phyloP scores from a whole-genome alignment of 2,113 vertebrate species.

The Alosa alosa region DNA sequence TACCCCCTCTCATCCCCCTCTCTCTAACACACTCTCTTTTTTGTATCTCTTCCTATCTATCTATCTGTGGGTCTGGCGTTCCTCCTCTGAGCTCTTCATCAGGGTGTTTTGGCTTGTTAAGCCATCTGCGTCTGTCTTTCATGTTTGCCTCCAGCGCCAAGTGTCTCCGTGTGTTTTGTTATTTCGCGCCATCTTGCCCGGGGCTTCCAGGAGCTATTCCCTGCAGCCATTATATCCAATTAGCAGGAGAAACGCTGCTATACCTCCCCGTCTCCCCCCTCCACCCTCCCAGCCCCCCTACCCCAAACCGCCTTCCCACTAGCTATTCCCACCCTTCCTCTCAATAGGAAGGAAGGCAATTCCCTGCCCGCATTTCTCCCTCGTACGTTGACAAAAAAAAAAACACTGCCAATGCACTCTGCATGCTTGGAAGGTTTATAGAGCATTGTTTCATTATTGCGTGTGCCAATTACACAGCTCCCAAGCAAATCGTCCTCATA shows the following conservation, averaged over 20 bases:
- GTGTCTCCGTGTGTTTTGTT: conserved; percentile 54
- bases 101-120: conserved; percentile 31
- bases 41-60: not conserved
- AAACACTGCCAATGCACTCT: conserved; percentile 43
- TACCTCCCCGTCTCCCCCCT: conserved; percentile 37
- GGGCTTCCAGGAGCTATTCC: conserved; percentile 65
- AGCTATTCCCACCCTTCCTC: conserved; percentile 11
- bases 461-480: not conserved
- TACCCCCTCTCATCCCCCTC: not conserved
- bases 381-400: not conserved
- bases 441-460: not conserved
- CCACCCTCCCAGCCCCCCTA: conserved; percentile 34
- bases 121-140: conserved; percentile 45
- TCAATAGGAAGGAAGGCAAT: conserved; percentile 51
- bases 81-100: not conserved
- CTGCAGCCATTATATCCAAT: conserved; percentile 71
- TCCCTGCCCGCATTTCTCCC: conserved; percentile 52
- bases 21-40: not conserved
- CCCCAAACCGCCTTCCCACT: conserved; percentile 33
- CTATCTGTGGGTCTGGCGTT: not conserved
- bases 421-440: conserved; percentile 37
- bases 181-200: conserved; percentile 41
- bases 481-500: not conserved
- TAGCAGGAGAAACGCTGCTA: conserved; percentile 49
- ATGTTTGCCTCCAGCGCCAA: conserved; percentile 49